Evolutionary conservation across 2,888 invertebrate genomes (phyloP), one percentile per base, ranked within the genome.

Genomic region (Branchellion lobata): DNA sequence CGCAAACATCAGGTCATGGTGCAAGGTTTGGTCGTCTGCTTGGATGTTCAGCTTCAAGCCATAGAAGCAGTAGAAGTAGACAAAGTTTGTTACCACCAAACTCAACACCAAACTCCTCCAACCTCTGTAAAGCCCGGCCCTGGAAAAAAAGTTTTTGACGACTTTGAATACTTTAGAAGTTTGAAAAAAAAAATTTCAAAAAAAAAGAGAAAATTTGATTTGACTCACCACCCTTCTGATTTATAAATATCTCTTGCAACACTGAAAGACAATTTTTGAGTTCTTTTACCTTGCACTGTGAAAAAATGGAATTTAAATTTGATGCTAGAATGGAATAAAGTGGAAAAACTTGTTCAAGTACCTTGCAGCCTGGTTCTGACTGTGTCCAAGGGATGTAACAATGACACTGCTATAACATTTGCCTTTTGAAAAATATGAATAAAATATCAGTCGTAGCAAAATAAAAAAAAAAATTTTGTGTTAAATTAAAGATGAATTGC

Each of bases 71-170:
- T 95, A 96, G 86, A 95, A 96, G 87, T 96, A 96, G 21, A 95
- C 92, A 89, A 95, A 95, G 88, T 94, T 94, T 72, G 95, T 94
- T 81, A 92, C 91, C 83, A 93, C 94, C 2, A 95, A 88, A 82
- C 93, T 93, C 84, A 93, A 91, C 69, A 95, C 89, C 11, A 94
- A 94, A 18, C 95, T 94, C 40, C 91, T 89, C 78, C 94, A 89
- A 2, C 95, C 95, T 83, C 92, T 89, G 85, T 94, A 95, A 68
- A 95, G 87, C 11, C 85, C 84, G 21, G 80, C 74, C 73, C 87
- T 87, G n/a, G 8, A n/a, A 18, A 57, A 57, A 57, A 24, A n/a
- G n/a, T n/a, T n/a, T n/a, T n/a, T n/a, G n/a, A n/a, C n/a, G n/a
- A n/a, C n/a, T n/a, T n/a, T n/a, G n/a, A n/a, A n/a, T 14, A 47